Percentiles rank a stretch among this genome's conserved stretches.
phyloP scores from a whole-genome alignment of 1,140 invertebrate species.

The Philotrypesis tridentata region DNA sequence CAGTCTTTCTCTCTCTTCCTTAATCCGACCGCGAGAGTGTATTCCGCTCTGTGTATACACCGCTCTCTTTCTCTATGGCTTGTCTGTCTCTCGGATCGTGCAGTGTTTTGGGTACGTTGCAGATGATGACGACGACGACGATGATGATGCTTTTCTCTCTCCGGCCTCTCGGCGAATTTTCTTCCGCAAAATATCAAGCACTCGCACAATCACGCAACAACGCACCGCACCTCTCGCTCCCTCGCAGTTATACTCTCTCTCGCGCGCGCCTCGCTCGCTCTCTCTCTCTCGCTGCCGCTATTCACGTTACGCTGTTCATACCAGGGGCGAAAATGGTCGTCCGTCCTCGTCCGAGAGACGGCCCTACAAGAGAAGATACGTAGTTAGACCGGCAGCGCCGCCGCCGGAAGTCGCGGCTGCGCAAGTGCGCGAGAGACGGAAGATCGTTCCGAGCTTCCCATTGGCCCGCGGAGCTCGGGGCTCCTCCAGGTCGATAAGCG shows the following conservation, averaged over 20 bases:
- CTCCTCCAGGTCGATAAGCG: slow-evolving; percentile 45
- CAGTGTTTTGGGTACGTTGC: neutral
- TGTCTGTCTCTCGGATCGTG: neutral
- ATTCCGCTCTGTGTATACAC: no score
- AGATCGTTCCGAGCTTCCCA: neutral
- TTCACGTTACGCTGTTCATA: slow-evolving; percentile 46
- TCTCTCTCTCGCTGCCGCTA: slow-evolving; percentile 21
- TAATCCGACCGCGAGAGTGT: no score
- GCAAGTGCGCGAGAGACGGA: slow-evolving; percentile 13
- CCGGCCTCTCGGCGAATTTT: no score
- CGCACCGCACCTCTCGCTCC: slow-evolving; percentile 46
- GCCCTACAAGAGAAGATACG: slow-evolving; percentile 5
- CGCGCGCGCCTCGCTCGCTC: slow-evolving; percentile 38
- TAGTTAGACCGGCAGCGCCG: neutral
- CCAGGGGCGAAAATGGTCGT: slow-evolving; percentile 49
- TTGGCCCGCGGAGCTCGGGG: neutral
- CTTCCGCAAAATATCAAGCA: no score
- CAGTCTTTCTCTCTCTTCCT: slow-evolving; percentile 13
- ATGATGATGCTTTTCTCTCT: no score
- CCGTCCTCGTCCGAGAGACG: slow-evolving; percentile 4
- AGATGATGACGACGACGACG: no score
- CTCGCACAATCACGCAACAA: slow-evolving; percentile 45
- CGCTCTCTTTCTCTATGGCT: neutral
- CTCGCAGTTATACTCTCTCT: slow-evolving; percentile 36
- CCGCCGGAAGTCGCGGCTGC: neutral